phyloP scores from a whole-genome alignment of 2,113 vertebrate genomes.

The Crotalus horridus region DNA sequence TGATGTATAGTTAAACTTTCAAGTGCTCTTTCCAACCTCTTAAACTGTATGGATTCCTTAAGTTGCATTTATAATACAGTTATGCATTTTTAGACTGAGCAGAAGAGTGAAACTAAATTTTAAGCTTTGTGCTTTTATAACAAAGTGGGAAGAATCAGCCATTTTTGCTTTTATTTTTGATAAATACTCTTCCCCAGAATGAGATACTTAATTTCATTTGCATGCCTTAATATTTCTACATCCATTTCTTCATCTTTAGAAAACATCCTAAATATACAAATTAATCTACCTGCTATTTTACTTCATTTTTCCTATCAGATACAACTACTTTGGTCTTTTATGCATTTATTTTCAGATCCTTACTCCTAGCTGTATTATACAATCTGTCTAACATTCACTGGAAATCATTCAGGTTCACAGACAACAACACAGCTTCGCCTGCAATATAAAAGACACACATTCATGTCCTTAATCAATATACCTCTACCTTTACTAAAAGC shows the following conservation, averaged over 20 bases:
- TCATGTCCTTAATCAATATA: neutral
- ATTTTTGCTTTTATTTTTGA: neutral
- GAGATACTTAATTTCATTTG: neutral
- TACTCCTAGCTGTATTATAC: neutral
- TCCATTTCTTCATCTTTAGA: neutral
- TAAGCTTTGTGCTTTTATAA: neutral
- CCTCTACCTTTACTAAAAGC: neutral
- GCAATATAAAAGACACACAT: neutral
- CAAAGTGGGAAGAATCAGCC: neutral
- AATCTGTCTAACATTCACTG: neutral
- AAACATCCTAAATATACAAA: neutral
- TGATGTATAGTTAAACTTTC: neutral
- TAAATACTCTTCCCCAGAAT: neutral
- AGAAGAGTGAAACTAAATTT: rapidly evolving
- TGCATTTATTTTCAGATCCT: neutral
- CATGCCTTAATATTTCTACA: neutral
- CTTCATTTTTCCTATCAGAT: neutral
- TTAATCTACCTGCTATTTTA: neutral
- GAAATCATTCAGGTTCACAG: neutral
- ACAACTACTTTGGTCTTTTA: neutral
- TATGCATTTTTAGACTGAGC: neutral
- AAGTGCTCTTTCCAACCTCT: constrained; percentile 36
- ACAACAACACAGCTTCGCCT: neutral
- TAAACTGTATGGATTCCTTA: neutral
- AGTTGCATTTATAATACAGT: neutral